Evolutionary conservation across 2,888 invertebrate species (phyloP), one percentile per base, ranked within the genome.

Genomic region (Caenorhabditis parvicauda): DNA sequence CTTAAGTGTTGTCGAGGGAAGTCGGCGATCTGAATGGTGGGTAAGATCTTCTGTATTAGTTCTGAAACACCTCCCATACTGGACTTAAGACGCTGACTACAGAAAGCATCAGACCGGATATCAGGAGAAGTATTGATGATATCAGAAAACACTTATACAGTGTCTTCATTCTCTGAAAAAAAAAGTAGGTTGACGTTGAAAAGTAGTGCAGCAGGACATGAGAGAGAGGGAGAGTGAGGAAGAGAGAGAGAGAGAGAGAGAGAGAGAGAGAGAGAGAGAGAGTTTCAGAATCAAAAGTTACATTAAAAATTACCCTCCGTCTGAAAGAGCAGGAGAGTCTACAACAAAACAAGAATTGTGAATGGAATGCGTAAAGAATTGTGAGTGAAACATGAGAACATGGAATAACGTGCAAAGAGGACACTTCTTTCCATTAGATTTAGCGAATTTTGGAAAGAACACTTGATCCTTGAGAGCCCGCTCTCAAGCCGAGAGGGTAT

Each of bases 1-100:
- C 61, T 54, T 1, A 66, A 42, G 39, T 68, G 64, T 2, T 45
- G 42, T 7, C 57, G 54, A n/a, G 65, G 64, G 28, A 68, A 54
- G 21, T 68, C 70, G n/a, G 61, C 61, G 3, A 70, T 49, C 64
- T 69, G 52, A 46, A 58, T 24, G 29, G 37, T 17, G 1, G 22
- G 19, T 7, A 39, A n/a, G 38, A 21, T 14, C 24, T 2, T 28
- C 17, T 46, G 24, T 7, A n/a, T 3, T 39, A 46, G n/a, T n/a
- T 12, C 12, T n/a, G 12, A 24, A 35, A 32, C 60, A 64, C 72
- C 69, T 72, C 68, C 72, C 72, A 72, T 2, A 62, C 35, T 4
- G 72, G 69, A 19, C 61, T 61, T 55, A 72, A 70, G 1, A 72
- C 21, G 0, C 59, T 59, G 51, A 70, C 67, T 2, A 60, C 67